Conservation (phyloP, 2,113 vertebrate species). For the Suncus etruscus region DNA sequence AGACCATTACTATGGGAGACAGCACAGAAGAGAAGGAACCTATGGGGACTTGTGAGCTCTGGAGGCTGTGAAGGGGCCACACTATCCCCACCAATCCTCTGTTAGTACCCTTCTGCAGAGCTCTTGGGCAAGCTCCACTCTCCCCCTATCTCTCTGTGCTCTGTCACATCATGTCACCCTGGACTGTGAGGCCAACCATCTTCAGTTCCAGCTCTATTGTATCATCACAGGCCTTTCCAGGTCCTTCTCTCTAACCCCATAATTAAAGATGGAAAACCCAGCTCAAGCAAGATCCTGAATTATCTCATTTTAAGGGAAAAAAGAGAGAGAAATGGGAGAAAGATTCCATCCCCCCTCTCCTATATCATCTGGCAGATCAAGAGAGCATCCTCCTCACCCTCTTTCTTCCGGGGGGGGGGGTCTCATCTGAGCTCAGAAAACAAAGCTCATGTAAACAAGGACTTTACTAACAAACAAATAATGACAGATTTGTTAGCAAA, state of each 20-base stretch:
- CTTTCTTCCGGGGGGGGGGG: not conserved
- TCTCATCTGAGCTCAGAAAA: not conserved
- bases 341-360: not conserved
- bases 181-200: not conserved
- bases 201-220: not conserved
- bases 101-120: fast-evolving
- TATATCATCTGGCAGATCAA: not conserved
- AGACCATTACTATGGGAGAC: not conserved
- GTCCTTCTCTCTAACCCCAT: not conserved
- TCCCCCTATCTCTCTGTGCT: not conserved
- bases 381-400: not conserved
- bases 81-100: fast-evolving
- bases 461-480: slow-evolving; percentile 25
- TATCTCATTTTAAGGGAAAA: not conserved
- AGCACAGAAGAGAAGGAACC: not conserved
- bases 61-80: not conserved
- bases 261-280: slow-evolving; percentile 40
- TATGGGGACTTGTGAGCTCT: not conserved
- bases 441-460: not conserved
- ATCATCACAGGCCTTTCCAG: not conserved
- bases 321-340: slow-evolving; percentile 2
- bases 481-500: not conserved
- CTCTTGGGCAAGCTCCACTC: not conserved
- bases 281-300: not conserved
- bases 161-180: not conserved